Base-by-base conservation (phyloP, 2,113 vertebrate genomes). In the Electrona antarctica region DNA sequence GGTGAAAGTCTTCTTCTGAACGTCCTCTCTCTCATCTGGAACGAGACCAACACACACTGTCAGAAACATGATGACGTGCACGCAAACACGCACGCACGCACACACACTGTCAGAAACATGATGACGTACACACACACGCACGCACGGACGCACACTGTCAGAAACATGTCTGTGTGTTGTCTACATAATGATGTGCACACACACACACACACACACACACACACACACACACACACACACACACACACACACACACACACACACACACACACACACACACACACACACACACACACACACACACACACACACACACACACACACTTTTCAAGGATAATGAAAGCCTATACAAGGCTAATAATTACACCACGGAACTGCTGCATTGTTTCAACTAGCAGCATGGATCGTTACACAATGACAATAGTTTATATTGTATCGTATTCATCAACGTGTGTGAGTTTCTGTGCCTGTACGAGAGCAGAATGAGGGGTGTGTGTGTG, bases 1-100 rank as follows among this genome's bases (percentile, higher is more conserved):
- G 90, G 97, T 97, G 95, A 98, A 99, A 91, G 97, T 98, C 95
- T 98, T 99, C 95, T 98, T 99, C 93, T 99, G 97, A 91, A 99
- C 94, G 92, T 97, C 97, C 94, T 99, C 97, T 89, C 97, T 95
- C 96, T 99, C 96, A 96, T 99, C 97, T 99, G 89, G 4, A 74
- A 88, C 66, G 68, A 90, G 76, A 67, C 13, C 60, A 69, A 57
- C 0, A 65, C 2, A 74, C 3, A 14, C 5, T 55, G 52, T 84
- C n/a, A 79, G 59, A 10, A 6, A 46, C 29, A 60, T 15, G n/a
- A 60, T 15, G n/a, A 41, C 5, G 33, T 6, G 5, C 33, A 1
- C 33, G 5, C 33, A 41, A 1, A 41, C 5, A 6, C 29, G 4
- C 29, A 33, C 29, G 29, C 29, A 33, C 29, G 4, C 29, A 33